phyloP scores from a whole-genome alignment of 2,888 invertebrate species.

The Eugnorisma glareosa region DNA sequence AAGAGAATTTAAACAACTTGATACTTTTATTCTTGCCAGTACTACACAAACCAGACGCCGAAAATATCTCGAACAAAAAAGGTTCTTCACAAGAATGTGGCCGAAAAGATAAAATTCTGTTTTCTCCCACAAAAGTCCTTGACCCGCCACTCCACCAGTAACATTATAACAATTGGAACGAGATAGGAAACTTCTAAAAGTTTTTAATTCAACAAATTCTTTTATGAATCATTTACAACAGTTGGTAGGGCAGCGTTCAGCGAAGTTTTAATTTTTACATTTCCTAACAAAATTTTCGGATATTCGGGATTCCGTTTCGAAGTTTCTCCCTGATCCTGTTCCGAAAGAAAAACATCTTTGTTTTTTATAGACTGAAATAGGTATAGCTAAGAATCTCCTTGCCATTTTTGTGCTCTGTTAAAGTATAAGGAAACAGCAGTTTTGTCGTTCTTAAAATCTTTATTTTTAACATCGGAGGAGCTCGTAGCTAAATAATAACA shows the following conservation, averaged over 20 bases:
- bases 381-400: neutral
- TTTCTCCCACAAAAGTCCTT: slow-evolving; percentile 50
- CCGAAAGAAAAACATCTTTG: slow-evolving; percentile 42
- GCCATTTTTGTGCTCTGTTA: neutral
- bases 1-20: slow-evolving; percentile 14
- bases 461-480: neutral
- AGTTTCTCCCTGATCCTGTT: slow-evolving; percentile 35
- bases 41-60: slow-evolving; percentile 36
- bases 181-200: slow-evolving; percentile 63
- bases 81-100: slow-evolving; percentile 32
- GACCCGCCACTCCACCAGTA: slow-evolving; percentile 50
- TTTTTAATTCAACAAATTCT: slow-evolving; percentile 70
- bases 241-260: slow-evolving; percentile 35
- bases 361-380: slow-evolving; percentile 41
- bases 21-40: neutral
- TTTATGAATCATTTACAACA: slow-evolving; percentile 69
- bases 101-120: slow-evolving; percentile 45
- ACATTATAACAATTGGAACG: slow-evolving; percentile 60
- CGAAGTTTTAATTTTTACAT: slow-evolving; percentile 63
- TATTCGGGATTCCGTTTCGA: slow-evolving; percentile 52
- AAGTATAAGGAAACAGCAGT: neutral
- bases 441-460: neutral
- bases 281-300: slow-evolving; percentile 46
- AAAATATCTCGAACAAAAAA: slow-evolving; percentile 35
- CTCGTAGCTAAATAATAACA: neutral